These are phyloP conservation scores for Fissipunctia ypsillon DNA, from an alignment of 2,888 invertebrate genomes.

Conservation along the genomic window DNA sequence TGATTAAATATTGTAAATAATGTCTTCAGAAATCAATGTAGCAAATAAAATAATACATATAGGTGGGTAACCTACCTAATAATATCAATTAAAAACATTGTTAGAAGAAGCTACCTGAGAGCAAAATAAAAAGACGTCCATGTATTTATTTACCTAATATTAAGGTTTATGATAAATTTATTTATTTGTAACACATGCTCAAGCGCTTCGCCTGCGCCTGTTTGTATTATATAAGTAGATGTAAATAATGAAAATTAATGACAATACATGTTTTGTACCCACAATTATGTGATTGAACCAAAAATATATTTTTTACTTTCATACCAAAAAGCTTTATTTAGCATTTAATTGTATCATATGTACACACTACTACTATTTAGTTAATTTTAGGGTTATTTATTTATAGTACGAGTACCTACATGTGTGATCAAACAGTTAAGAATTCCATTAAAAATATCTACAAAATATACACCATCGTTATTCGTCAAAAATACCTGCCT, in stretches of 20 bases:
- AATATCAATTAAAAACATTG: background rate
- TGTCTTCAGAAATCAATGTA: background rate
- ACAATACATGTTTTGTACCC: conserved; percentile 15
- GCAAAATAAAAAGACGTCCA: conserved; percentile 8
- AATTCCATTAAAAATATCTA: conserved; percentile 21
- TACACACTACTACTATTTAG: conserved; percentile 3
- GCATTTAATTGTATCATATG: conserved; percentile 32
- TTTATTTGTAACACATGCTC: conserved; percentile 40
- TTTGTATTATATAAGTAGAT: conserved; percentile 12
- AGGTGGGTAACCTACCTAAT: background rate
- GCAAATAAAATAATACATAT: background rate
- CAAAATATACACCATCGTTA: conserved; percentile 5
- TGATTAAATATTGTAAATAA: conserved; percentile 3
- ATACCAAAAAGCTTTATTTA: conserved; percentile 52
- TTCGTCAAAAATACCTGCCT: conserved; percentile 14
- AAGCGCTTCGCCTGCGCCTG: conserved; percentile 44
- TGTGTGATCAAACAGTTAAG: conserved; percentile 17
- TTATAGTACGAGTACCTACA: background rate
- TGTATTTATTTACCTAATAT: conserved; percentile 32
- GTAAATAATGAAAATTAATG: conserved; percentile 36
- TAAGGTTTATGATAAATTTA: conserved; percentile 14
- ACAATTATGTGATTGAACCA: conserved; percentile 22
- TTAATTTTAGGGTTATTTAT: conserved; percentile 29
- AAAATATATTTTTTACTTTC: conserved; percentile 52
- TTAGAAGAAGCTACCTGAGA: background rate